These are phyloP conservation scores for Takifugu rubripes DNA, from an alignment of 2,797 vertebrate species.

Conservation along the genomic window DNA sequence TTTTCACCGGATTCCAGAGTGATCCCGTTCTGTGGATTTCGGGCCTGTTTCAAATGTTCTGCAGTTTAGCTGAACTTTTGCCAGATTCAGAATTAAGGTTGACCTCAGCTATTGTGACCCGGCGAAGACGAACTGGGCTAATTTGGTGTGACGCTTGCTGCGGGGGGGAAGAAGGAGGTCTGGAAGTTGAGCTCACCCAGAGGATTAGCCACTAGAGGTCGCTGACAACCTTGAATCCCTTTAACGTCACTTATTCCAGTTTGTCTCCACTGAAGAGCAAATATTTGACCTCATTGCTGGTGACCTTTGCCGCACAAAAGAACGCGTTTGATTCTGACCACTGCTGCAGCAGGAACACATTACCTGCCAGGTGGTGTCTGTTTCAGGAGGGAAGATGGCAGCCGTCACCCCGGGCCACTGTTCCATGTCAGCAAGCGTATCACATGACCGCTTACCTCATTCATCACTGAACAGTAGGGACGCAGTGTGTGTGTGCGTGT, in stretches of 20 bases:
- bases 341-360: background rate
- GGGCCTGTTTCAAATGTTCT: constrained; percentile 12
- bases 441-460: constrained; percentile 28
- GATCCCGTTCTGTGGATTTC: background rate
- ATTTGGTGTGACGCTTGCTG: constrained; percentile 1
- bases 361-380: background rate
- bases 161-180: background rate
- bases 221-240: too few species aligned
- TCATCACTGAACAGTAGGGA: constrained; percentile 27
- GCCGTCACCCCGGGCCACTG: constrained; percentile 30
- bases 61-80: background rate
- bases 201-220: background rate
- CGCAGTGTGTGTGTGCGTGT: constrained; percentile 1
- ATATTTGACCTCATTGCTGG: background rate
- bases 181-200: too few species aligned
- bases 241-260: background rate
- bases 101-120: constrained; percentile 22
- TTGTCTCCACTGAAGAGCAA: background rate
- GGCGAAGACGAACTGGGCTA: background rate
- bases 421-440: constrained; percentile 27
- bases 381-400: constrained; percentile 8
- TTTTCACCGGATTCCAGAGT: background rate
- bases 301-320: background rate
- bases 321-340: background rate
- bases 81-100: background rate